Evolutionary conservation across 2,113 vertebrate species (phyloP), one percentile per base, ranked within the genome.

Genomic region (Halcyon senegalensis): DNA sequence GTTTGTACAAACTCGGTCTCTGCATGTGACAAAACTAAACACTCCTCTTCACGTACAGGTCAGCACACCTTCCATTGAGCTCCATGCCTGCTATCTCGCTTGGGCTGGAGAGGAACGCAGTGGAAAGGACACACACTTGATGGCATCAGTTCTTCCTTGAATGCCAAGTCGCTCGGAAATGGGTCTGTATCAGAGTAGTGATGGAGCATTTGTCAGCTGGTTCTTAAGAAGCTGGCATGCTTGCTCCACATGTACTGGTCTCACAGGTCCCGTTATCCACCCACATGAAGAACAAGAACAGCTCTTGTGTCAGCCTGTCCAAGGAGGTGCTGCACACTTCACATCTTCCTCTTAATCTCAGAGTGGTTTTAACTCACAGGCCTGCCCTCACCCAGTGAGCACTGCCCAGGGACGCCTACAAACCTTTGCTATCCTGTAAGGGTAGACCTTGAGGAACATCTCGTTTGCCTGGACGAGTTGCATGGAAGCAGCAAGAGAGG

Each of bases 401-500:
- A 70, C 15, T 81, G 77, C 72, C 70, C 72, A 16, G 33, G 10
- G 41, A 41, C 73, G 24, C 31, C 37, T 13, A 46, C 93, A 31
- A 84, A 98, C 97, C 97, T 98, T 98, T 63, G 97, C 98, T 92
- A 97, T 91, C 56, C 93, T 95, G 88, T 97, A 98, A 21, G 97
- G 70, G 17, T 96, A 58, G 15, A 90, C 60, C 56, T 94, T 73
- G 43, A 95, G 84, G 81, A 92, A 95, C 84, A 95, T 72, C 37
- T 70, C 37, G 1, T 97, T 97, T 1, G 97, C 98, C 94, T 97
- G 97, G 94, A 97, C 96, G 1, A 98, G 98, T 94, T 98, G 96
- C 91, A 98, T 96, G 70, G 98, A 98, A 59, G 98, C 98, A 84
- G 98, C 93, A 2, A 97, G 68, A 18, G 98, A 98, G 53, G 97